Percentiles rank a stretch among this genome's conserved stretches.
phyloP scores from a whole-genome alignment of 2,888 invertebrate genomes.

The Hypomecis atomaria region DNA sequence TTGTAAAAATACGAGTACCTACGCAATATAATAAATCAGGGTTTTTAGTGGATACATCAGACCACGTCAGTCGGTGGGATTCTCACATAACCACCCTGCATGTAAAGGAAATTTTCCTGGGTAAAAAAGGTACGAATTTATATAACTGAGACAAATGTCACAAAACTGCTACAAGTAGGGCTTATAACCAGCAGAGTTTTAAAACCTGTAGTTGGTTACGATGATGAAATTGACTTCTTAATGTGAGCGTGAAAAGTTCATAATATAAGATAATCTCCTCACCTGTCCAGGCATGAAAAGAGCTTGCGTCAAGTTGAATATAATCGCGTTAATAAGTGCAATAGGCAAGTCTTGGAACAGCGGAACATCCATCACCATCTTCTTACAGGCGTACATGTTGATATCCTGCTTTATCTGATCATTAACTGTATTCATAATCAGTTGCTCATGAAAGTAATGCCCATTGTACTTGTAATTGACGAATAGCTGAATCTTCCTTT shows the following conservation, averaged over 20 bases:
- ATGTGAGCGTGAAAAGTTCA: not conserved
- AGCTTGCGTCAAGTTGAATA: constrained; percentile 78
- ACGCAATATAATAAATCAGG: too few relatives aligned
- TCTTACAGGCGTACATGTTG: constrained; percentile 80
- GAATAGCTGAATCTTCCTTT: constrained; percentile 59
- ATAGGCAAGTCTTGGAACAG: constrained; percentile 82
- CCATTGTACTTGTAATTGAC: constrained; percentile 66
- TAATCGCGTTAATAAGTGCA: constrained; percentile 76
- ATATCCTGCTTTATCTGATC: constrained; percentile 82
- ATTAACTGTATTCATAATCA: constrained; percentile 62
- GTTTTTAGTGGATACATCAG: too few relatives aligned
- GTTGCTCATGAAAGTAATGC: constrained; percentile 61
- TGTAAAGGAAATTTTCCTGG: too few relatives aligned
- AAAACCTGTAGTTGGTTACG: too few relatives aligned
- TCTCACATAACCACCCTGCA: too few relatives aligned
- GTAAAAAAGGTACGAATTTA: too few relatives aligned
- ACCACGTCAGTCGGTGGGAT: too few relatives aligned
- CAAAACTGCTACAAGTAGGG: too few relatives aligned
- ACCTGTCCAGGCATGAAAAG: constrained; percentile 80
- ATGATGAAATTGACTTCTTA: too few relatives aligned
- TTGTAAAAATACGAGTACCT: too few relatives aligned
- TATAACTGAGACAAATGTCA: too few relatives aligned
- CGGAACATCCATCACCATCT: constrained; percentile 80
- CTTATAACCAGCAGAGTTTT: too few relatives aligned
- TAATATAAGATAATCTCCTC: not conserved